phyloP scores from a whole-genome alignment of 2,113 vertebrate species.

The Prunella himalayana region DNA sequence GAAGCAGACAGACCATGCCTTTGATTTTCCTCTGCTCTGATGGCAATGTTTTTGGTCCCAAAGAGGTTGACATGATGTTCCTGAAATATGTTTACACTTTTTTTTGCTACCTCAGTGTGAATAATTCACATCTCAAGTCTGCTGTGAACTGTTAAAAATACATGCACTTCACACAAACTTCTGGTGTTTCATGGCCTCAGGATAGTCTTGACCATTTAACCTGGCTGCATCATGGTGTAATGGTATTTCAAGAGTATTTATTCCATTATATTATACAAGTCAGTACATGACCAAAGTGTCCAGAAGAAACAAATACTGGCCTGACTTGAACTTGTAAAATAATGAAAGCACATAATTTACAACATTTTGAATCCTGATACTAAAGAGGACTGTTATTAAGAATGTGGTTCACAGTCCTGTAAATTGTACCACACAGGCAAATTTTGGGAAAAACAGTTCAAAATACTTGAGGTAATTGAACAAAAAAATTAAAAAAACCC shows the following conservation, averaged over 20 bases:
- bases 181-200: constrained; percentile 1
- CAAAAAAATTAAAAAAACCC: not conserved
- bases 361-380: not conserved
- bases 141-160: constrained; percentile 24
- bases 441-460: not conserved
- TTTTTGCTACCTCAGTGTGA: not conserved
- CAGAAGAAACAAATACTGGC: not conserved
- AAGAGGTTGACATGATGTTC: not conserved
- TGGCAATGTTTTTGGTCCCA: not conserved
- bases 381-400: not conserved
- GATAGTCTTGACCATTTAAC: constrained; percentile 34
- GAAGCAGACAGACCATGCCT: not conserved
- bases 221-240: not conserved
- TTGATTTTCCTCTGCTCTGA: not conserved
- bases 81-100: not conserved
- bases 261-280: not conserved
- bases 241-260: not conserved
- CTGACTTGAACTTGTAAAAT: not conserved
- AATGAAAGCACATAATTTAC: not conserved
- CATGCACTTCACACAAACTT: not conserved
- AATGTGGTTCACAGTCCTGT: not conserved
- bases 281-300: not conserved
- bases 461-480: not conserved
- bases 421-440: not conserved
- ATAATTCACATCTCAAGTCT: not conserved